Base-by-base conservation (phyloP, 2,888 invertebrate species). In the Pristionchus exspectatus region DNA sequence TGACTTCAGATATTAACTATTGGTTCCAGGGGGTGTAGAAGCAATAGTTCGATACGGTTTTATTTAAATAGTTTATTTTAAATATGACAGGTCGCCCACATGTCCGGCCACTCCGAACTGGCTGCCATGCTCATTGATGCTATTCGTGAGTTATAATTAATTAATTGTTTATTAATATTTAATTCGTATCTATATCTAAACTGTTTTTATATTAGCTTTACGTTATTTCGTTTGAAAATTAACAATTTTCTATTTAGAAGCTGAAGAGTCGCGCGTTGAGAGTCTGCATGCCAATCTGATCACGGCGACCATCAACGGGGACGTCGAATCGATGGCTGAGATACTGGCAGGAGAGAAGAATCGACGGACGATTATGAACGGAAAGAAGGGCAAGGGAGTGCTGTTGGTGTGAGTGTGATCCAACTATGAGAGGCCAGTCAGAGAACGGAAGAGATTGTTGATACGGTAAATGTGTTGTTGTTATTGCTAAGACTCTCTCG, bases 81-180 rank as follows among this genome's bases (percentile, higher is more conserved):
- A 24, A 24, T n/a, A 63, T 72, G 7, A 0, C 44, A 86, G 94
- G 95, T 97, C 89, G 97, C 97, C 10, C 97, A 97, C 93, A 96
- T 97, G 94, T 96, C 96, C 87, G 96, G 97, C 3, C 97, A 97
- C 94, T 94, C 92, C 86, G 90, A 96, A 0, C 96, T 92, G n/a
- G 92, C 93, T 10, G 86, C 90, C 0, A 89, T 90, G 21, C 90
- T 94, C 9, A 92, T 94, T 24, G 92, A 93, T 63, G 91, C 92
- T 14, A 93, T 94, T 69, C 93, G 94, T 94, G 18, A 90, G 92
- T 91, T n/a, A 14, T 69, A 77, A 38, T 14, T n/a, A 83, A 33
- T 66, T 24, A 30, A 2, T 5, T n/a, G 2, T 86, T 38, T 30
- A 24, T n/a, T 59, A 24, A 16, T n/a, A n/a, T n/a, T n/a, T n/a